A percentile compares a stretch with the other conserved stretches of the same genome.
Conservation (phyloP, 2,888 invertebrate species). For the Linnaemya tessellans region DNA sequence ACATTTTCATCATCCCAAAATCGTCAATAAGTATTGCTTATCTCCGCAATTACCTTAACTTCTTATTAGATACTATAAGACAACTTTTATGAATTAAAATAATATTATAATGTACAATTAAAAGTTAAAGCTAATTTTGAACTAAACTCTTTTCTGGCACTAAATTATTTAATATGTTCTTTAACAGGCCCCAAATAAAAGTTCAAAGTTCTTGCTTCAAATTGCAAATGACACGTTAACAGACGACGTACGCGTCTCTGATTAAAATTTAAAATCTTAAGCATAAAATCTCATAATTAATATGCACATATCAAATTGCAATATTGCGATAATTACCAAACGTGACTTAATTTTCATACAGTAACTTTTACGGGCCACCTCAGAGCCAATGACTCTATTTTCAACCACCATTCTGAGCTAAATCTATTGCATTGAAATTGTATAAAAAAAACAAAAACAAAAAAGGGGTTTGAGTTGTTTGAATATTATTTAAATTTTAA, state of each 20-base stretch:
- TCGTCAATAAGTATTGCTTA: neutral
- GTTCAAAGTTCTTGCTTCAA: slow-evolving; percentile 14
- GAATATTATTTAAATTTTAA: slow-evolving; percentile 57
- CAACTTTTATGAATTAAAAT: neutral
- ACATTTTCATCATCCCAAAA: neutral
- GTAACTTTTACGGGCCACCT: neutral
- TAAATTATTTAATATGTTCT: slow-evolving; percentile 4
- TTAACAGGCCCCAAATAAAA: slow-evolving; percentile 1
- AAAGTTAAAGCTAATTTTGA: neutral
- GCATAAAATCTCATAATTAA: slow-evolving; percentile 64
- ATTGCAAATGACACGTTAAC: neutral
- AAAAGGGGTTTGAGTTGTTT: slow-evolving; percentile 25
- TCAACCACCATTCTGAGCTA: neutral
- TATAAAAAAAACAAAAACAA: slow-evolving; percentile 23
- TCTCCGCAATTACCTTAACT: slow-evolving; percentile 1
- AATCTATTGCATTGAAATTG: slow-evolving; percentile 21
- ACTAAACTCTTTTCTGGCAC: neutral
- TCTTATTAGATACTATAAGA: neutral
- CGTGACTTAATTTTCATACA: slow-evolving; percentile 69
- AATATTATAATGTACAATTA: neutral
- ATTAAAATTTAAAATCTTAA: slow-evolving; percentile 30
- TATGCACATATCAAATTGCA: slow-evolving; percentile 71
- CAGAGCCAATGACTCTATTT: neutral
- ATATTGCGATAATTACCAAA: slow-evolving; percentile 72
- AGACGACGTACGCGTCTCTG: slow-evolving; percentile 2